Base-by-base conservation (phyloP, 2,113 vertebrate species). In the Mixornis gularis region DNA sequence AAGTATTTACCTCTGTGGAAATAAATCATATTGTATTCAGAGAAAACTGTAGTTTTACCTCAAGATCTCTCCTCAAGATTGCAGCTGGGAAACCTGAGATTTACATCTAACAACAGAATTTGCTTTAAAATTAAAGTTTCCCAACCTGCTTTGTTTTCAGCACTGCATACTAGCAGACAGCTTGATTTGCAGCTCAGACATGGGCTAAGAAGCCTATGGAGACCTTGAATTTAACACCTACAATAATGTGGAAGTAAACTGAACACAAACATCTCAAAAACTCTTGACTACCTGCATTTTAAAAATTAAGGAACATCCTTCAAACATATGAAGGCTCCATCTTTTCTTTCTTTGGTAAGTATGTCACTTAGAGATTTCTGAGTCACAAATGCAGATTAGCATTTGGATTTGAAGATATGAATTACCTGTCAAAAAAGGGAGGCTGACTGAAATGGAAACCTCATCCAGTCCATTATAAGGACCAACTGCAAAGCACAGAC, bases 301-400 rank as follows among this genome's bases (percentile, higher is more conserved):
- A 34, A 84, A 86, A 85, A 49, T 40, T 26, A 34, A 65, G 15
- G 18, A 80, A 71, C 34, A 64, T 30, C 44, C 58, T 84, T 81
- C 53, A 87, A 76, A 76, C 51, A 49, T 58, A 48, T 32, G 49
- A 93, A 82, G 60, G 46, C 46, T 89, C 59, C 51, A 79, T 81
- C 73, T 86, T 88, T 70, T 74, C 41, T n/a, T 36, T 53, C 90
- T 76, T 24, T 59, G 34, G 60, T 82, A 81, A 81, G 32, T 66
- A 84, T 72, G 53, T 41, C 66, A 66, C 55, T 85, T 46, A 62
- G 65, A 93, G 58, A 76, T 38, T 92, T 94, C 94, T 96, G 94
- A 95, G 86, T 94, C 95, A 96, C 84, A 82, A 93, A 94, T 92
- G 89, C 87, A 95, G 84, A 93, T 94, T 84, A 90, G 88, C 52